Evolutionary conservation across 2,797 vertebrate genomes (phyloP), one percentile per base, ranked within the genome.

Genomic region (Melanotaenia maccullochi): DNA sequence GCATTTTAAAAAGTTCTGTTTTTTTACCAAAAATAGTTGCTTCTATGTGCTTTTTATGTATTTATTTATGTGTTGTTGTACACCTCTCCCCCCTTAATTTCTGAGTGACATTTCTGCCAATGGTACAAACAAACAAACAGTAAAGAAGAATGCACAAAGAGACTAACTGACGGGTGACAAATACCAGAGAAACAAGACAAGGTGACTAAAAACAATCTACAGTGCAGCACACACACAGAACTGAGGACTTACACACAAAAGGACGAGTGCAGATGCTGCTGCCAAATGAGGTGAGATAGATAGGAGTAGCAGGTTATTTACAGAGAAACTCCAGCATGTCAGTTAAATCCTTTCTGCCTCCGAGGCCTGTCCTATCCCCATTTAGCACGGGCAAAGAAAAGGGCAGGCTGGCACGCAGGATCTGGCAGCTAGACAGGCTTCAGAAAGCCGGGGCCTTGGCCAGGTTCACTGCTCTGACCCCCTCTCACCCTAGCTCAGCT

Each of bases 301-400:
- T 89, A 52, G 82, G 76, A 82, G 76, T 66, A 81, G 83, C 77
- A 70, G 83, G 86, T 90, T 89, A 93, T 93, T 93, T 93, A 89
- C 93, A 93, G 89, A 83, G 76, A 87, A 83, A 84, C 87, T 80
- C 73, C 84, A 79, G 81, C 82, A 76, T 90, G 89, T 91, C 87
- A 79, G 82, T 88, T 88, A 85, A 84, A 87, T 85, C 84, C 77
- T 87, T 59, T 83, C 76, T 81, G 81, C 90, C 88, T 88, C 51
- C 3, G 81, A 89, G 85, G 87, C 80, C 82, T 87, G 86, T 84
- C 89, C 78, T 83, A 81, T 84, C 77, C 84, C 83, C 84, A 86
- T 90, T 89, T 88, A 92, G 88, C 83, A 82, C 16, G 54, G 73
- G 77, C 79, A 76, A 81, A 55, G 83, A 66, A 89, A 84, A 90